Percentiles rank a stretch among this genome's conserved stretches.
These are phyloP conservation scores for Xanthia icteritia DNA, from an alignment of 2,888 invertebrate species.

Conservation along the genomic window DNA sequence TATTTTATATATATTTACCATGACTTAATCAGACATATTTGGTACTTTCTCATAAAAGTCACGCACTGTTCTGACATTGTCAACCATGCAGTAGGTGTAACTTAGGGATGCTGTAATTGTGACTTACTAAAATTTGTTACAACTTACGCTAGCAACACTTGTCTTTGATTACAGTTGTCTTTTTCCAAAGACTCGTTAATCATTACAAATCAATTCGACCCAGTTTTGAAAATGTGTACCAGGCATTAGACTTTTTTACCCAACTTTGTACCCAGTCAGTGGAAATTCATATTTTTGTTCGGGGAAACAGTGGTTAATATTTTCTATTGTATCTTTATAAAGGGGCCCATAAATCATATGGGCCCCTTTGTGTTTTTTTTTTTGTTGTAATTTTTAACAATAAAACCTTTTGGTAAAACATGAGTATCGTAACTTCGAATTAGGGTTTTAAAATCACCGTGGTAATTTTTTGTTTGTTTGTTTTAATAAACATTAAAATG, in stretches of 20 bases:
- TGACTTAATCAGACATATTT: background rate
- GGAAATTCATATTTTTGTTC: constrained; percentile 35
- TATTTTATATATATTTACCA: too few species aligned
- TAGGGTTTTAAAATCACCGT: background rate
- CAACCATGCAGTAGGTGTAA: background rate
- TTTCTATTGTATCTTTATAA: constrained; percentile 53
- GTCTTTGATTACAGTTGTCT: background rate
- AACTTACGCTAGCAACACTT: background rate
- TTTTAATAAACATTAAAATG: too few species aligned
- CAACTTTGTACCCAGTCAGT: constrained; percentile 3
- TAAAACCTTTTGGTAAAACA: constrained; percentile 19
- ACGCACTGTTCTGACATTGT: background rate
- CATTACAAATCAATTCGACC: background rate
- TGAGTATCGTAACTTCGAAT: background rate
- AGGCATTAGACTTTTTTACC: background rate
- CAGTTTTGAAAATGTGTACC: background rate
- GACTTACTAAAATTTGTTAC: background rate
- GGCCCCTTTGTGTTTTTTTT: constrained; percentile 12
- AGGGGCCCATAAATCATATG: too few species aligned
- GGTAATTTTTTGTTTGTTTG: too few species aligned
- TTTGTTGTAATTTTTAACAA: constrained; percentile 22
- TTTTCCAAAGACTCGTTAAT: background rate
- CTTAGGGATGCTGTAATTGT: background rate
- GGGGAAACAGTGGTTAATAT: constrained; percentile 44
- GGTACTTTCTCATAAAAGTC: background rate